Conservation (phyloP, 2,888 invertebrate species). For the Apeira syringaria region DNA sequence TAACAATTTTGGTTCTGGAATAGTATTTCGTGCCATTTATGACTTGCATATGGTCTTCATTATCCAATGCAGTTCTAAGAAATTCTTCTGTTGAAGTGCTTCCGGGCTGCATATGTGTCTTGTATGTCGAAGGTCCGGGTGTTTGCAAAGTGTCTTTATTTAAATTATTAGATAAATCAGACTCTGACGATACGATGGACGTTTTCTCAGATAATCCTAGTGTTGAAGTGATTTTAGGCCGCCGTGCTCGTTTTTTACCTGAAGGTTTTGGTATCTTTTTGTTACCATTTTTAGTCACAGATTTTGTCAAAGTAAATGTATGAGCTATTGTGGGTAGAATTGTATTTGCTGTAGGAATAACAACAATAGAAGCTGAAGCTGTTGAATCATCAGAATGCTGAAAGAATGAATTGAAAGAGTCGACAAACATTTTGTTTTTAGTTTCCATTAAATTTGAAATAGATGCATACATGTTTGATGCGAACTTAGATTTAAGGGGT, state of each 20-base stretch:
- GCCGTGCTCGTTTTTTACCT: background rate
- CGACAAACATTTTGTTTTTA: slow-evolving; percentile 10
- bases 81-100: background rate
- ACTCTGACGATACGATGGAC: too few relatives aligned
- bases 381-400: background rate
- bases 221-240: too few relatives aligned
- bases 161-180: too few relatives aligned
- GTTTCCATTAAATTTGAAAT: slow-evolving; percentile 11
- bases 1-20: background rate
- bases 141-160: too few relatives aligned
- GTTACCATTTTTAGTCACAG: background rate
- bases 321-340: slow-evolving; percentile 1
- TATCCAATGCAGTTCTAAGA: background rate
- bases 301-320: slow-evolving; percentile 5
- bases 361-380: background rate
- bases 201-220: too few relatives aligned
- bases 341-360: background rate
- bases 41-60: too few relatives aligned
- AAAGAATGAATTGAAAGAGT: slow-evolving; percentile 11
- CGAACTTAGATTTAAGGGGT: background rate
- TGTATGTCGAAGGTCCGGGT: background rate
- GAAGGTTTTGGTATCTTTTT: background rate
- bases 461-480: background rate
- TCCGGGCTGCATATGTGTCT: background rate
- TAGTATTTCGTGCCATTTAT: background rate